Evolutionary conservation across 2,888 invertebrate species (phyloP), one percentile per base, ranked within the genome.

Genomic region (Andrena flavipes): DNA sequence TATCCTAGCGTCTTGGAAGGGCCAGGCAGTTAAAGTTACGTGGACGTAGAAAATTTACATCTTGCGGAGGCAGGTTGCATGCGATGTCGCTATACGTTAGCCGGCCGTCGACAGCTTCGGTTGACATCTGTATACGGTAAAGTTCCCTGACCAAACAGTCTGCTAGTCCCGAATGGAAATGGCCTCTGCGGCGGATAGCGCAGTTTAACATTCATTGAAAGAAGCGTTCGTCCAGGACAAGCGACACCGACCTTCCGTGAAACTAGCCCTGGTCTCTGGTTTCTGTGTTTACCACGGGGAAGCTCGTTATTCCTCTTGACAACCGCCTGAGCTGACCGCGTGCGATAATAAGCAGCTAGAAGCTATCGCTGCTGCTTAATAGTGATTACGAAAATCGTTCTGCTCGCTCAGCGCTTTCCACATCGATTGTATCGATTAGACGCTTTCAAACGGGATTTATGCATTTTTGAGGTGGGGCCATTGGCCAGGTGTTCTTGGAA

Each of bases 21-120:
- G 33, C 82, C 73, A 85, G 84, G 23, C 87, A 84, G 86, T 87
- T 85, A 80, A 80, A 88, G 76, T 88, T 87, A 88, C 72, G 87
- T 88, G 84, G 73, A n/a, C 65, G 72, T 23, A 72, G 80, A 79
- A 77, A 87, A 88, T 88, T 88, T 88, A 85, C 88, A 88, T 88
- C 87, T 84, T 76, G 76, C 82, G 71, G 79, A 60, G 60, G 76
- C 65, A 68, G 78, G 72, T 88, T 85, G 88, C 88, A 84, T 88
- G 88, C 67, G 79, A 80, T 59, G 73, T 60, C 49, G 82, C 88
- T 80, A 88, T 88, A 82, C 73, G 79, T 88, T 85, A 88, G 35
- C 73, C 60, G 48, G 42, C 33, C 73, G 86, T 56, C 82, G 85
- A 87, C 88, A 85, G 82, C 63, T 49, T 60, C 56, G 67, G 78